phyloP scores from a whole-genome alignment of 2,888 invertebrate genomes.

The Orchestes rusci region DNA sequence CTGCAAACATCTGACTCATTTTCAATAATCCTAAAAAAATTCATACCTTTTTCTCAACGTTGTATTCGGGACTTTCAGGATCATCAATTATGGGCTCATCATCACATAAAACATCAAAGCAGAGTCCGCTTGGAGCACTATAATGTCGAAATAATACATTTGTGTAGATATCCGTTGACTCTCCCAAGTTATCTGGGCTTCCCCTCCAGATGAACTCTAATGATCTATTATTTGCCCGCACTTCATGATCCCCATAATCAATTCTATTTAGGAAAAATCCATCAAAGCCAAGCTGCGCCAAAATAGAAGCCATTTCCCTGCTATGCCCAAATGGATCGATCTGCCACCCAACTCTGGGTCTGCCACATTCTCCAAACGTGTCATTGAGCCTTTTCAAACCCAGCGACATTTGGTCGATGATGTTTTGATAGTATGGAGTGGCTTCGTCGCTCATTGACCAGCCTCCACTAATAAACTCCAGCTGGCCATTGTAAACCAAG shows the following conservation, averaged over 20 bases:
- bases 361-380: constrained; percentile 63
- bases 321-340: constrained; percentile 81
- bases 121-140: constrained; percentile 52
- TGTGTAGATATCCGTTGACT: constrained; percentile 21
- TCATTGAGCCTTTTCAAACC: constrained; percentile 59
- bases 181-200: constrained; percentile 43
- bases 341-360: constrained; percentile 67
- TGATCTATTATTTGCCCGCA: constrained; percentile 50
- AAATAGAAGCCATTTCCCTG: constrained; percentile 57
- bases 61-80: constrained; percentile 48
- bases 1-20: constrained; percentile 19
- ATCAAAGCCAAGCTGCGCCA: constrained; percentile 62
- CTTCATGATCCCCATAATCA: constrained; percentile 57
- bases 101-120: constrained; percentile 48
- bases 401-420: constrained; percentile 64
- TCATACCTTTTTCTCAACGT: constrained; percentile 41
- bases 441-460: constrained; percentile 59
- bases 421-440: constrained; percentile 58
- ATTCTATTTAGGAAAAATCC: constrained; percentile 63
- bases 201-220: constrained; percentile 67
- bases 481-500: constrained; percentile 52
- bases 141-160: constrained; percentile 36
- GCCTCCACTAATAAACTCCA: constrained; percentile 55
- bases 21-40: constrained; percentile 5
- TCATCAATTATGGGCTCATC: constrained; percentile 53